Evolutionary conservation across 2,888 invertebrate genomes (phyloP).

Genomic region (Cenopis cana): DNA sequence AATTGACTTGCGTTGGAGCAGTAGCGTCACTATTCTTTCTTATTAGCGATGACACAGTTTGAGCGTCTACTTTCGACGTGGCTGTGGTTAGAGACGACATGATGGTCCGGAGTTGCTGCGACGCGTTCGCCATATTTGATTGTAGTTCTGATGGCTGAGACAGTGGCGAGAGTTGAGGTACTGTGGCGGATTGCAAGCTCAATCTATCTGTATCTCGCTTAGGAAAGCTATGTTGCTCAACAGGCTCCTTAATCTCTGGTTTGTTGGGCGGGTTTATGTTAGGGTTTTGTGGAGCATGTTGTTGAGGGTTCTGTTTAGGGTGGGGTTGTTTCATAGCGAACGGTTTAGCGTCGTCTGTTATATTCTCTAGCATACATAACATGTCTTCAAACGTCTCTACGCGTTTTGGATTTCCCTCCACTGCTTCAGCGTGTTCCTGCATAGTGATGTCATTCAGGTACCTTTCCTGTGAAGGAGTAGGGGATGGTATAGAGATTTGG

Average conservation of each 20-base stretch:
- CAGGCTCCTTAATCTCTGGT: slow-evolving; percentile 62
- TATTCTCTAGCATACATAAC: slow-evolving; percentile 89
- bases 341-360: slow-evolving; percentile 76
- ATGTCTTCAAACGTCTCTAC: slow-evolving; percentile 89
- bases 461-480: slow-evolving; percentile 87
- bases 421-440: slow-evolving; percentile 83
- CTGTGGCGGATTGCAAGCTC: slow-evolving; percentile 79
- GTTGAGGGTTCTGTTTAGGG: slow-evolving; percentile 52
- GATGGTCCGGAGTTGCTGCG: slow-evolving; percentile 88
- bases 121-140: slow-evolving; percentile 89
- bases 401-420: slow-evolving; percentile 83
- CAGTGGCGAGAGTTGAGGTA: slow-evolving; percentile 89
- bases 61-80: slow-evolving; percentile 79
- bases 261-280: slow-evolving; percentile 55
- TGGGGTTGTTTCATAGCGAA: slow-evolving; percentile 65
- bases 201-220: slow-evolving; percentile 70
- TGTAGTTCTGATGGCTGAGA: slow-evolving; percentile 90
- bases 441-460: slow-evolving; percentile 87
- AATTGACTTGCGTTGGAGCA: slow-evolving; percentile 80
- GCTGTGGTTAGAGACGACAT: slow-evolving; percentile 86
- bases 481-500: slow-evolving; percentile 88
- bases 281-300: slow-evolving; percentile 52
- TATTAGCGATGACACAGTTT: slow-evolving; percentile 74
- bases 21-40: slow-evolving; percentile 76
- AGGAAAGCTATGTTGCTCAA: slow-evolving; percentile 64